These are phyloP conservation scores for Limosa lapponica DNA, from an alignment of 2,797 vertebrate species.

Conservation along the genomic window DNA sequence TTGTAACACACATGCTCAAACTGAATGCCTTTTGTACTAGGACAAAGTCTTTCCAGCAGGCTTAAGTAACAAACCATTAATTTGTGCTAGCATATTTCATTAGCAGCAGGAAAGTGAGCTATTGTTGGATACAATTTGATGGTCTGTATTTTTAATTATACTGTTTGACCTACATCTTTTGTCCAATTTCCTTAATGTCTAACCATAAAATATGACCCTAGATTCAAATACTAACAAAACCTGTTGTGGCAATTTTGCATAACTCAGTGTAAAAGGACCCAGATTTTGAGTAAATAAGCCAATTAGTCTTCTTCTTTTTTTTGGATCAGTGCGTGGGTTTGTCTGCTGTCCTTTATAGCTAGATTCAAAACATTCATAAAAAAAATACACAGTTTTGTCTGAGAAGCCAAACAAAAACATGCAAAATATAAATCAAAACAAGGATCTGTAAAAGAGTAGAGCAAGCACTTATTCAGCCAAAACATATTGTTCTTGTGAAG, in stretches of 20 bases:
- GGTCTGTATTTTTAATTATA: slow-evolving; percentile 43
- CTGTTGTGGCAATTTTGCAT: neutral
- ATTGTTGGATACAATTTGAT: slow-evolving; percentile 9
- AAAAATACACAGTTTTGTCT: neutral
- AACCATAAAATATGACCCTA: neutral
- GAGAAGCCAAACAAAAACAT: slow-evolving; percentile 27
- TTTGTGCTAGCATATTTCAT: slow-evolving; percentile 1
- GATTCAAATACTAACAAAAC: neutral
- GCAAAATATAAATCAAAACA: slow-evolving; percentile 30
- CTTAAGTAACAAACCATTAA: slow-evolving; percentile 40
- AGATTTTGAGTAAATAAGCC: slow-evolving; percentile 33
- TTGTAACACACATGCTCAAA: neutral
- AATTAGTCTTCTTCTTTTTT: neutral
- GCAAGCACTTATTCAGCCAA: slow-evolving; percentile 37
- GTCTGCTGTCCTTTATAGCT: neutral
- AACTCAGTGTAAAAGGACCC: neutral
- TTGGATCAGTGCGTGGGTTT: neutral
- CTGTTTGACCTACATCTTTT: slow-evolving; percentile 23
- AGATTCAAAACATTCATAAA: neutral
- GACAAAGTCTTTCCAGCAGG: slow-evolving; percentile 21
- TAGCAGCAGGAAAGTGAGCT: slow-evolving; percentile 26
- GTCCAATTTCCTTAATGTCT: neutral
- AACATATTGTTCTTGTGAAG: slow-evolving; percentile 44
- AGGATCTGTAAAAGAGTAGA: neutral
- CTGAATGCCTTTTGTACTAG: neutral